Conservation (phyloP, 2,113 vertebrate species). For the Poeciliopsis prolifica region DNA sequence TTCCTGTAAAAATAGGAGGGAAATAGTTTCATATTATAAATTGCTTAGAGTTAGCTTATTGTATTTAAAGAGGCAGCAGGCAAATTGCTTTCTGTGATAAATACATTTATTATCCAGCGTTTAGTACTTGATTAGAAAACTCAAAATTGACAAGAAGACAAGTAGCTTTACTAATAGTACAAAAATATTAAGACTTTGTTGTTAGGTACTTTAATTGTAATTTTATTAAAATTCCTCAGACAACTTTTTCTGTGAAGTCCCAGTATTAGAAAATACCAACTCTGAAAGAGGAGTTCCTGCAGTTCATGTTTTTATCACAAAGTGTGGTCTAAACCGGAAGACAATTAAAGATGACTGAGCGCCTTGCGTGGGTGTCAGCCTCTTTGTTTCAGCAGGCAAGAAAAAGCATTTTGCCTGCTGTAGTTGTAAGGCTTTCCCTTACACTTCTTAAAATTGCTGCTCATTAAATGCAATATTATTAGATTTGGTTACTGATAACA, state of each 20-base stretch:
- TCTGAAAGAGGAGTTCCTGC: background rate
- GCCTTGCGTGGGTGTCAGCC: no score
- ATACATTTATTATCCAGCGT: no score
- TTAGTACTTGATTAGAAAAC: background rate
- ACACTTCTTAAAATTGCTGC: no score
- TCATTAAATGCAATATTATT: background rate
- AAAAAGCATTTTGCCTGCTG: no score
- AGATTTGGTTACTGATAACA: background rate
- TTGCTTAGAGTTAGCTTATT: background rate
- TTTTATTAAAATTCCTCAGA: background rate
- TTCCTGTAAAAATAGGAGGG: slow-evolving; percentile 76
- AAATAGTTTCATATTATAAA: background rate
- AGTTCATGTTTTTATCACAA: background rate
- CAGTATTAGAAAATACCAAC: background rate
- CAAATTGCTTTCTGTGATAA: no score
- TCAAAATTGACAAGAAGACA: background rate
- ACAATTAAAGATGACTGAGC: background rate
- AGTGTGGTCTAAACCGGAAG: no score
- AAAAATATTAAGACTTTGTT: background rate
- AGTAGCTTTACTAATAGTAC: no score
- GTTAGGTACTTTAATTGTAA: background rate
- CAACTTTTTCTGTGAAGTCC: background rate
- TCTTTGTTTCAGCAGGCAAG: no score
- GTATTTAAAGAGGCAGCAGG: no score
- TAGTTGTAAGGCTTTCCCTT: no score